These are phyloP conservation scores for Heliornis fulica DNA, from an alignment of 2,113 vertebrate genomes.

Conservation along the genomic window DNA sequence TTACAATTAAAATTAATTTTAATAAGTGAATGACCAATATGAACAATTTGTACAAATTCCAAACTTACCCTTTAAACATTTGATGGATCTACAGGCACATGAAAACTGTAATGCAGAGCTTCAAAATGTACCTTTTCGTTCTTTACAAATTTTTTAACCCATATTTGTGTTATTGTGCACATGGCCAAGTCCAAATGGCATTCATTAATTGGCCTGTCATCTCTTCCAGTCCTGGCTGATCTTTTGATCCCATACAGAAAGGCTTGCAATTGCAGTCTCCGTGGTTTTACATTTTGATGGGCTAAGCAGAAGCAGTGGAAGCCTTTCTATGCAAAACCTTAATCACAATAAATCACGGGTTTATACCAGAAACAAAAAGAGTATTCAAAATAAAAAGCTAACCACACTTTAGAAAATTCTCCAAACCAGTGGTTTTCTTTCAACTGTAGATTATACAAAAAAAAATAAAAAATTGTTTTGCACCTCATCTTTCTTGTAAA, in stretches of 20 bases:
- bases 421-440: neutral
- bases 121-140: neutral
- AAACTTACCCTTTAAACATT: neutral
- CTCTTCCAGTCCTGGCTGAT: neutral
- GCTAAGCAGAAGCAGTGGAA: neutral
- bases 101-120: neutral
- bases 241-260: neutral
- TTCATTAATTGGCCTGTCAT: neutral
- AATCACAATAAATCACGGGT: neutral
- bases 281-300: neutral
- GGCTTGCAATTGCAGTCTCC: neutral
- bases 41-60: neutral
- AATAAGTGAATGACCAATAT: neutral
- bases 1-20: neutral
- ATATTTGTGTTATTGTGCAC: neutral
- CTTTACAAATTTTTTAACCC: neutral
- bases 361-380: neutral
- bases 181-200: too few relatives aligned
- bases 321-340: neutral
- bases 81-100: rapidly evolving
- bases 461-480: neutral
- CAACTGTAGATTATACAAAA: neutral
- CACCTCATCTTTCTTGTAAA: neutral
- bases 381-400: neutral
- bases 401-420: neutral